Evolutionary conservation across 2,888 invertebrate genomes (phyloP).

Genomic region (Plemyria rubiginata): DNA sequence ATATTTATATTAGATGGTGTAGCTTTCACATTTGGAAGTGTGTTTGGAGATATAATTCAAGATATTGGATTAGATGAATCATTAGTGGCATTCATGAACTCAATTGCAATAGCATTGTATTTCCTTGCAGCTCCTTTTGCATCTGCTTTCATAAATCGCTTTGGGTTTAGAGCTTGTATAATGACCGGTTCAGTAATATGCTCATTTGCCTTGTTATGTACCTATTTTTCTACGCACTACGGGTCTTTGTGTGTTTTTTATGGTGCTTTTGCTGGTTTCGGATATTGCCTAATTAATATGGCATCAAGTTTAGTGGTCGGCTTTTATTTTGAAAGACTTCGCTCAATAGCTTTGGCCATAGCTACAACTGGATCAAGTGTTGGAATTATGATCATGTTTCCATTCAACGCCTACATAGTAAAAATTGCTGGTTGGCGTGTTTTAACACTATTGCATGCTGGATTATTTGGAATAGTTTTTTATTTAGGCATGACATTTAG

Average conservation of each 20-base stretch:
- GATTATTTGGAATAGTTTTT: conserved; percentile 64
- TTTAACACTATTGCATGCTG: conserved; percentile 67
- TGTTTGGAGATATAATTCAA: conserved; percentile 60
- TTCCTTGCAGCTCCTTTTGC: conserved; percentile 66
- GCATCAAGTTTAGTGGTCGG: conserved; percentile 68
- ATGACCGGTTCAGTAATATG: conserved; percentile 71
- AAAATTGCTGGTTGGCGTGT: conserved; percentile 69
- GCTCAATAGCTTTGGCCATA: conserved; percentile 68
- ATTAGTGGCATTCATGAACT: conserved; percentile 66
- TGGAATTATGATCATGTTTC: conserved; percentile 70
- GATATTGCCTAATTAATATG: conserved; percentile 70
- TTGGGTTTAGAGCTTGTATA: conserved; percentile 71
- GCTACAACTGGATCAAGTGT: conserved; percentile 68
- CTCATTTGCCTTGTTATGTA: conserved; percentile 59
- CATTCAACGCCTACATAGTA: conserved; percentile 63
- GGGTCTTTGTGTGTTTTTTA: conserved; percentile 62
- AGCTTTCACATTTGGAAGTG: conserved; percentile 70
- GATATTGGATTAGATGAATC: conserved; percentile 61
- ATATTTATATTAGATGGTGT: conserved; percentile 70
- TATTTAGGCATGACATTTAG: conserved; percentile 70
- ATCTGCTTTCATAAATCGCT: conserved; percentile 75
- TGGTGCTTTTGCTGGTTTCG: conserved; percentile 66
- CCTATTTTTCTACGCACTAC: conserved; percentile 64
- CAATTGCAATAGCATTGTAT: conserved; percentile 69
- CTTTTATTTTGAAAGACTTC: conserved; percentile 75